These are phyloP conservation scores for Patiria pectinifera DNA, from an alignment of 53 echinoderm and acorn worm species.

Conservation along the genomic window DNA sequence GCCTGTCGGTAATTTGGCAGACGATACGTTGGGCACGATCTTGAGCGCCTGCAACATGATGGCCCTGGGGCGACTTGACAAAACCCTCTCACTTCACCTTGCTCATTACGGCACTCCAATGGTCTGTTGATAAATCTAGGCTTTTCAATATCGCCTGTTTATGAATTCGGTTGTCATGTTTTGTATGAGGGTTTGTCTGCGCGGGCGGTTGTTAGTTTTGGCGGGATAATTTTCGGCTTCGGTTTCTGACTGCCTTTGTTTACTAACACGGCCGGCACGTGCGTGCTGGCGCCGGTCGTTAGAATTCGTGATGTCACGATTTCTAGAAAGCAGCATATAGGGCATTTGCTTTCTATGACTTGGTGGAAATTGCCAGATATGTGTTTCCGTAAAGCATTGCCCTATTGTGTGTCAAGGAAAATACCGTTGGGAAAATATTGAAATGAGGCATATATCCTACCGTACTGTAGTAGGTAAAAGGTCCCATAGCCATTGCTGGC, in stretches of 20 bases:
- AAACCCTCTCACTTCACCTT: background rate
- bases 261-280: background rate
- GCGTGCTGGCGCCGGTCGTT: background rate
- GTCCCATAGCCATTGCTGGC: too few relatives aligned
- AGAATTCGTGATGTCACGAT: background rate
- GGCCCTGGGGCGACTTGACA: constrained; percentile 24
- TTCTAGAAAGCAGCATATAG: background rate
- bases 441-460: too few relatives aligned
- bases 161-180: background rate
- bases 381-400: too few relatives aligned
- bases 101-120: background rate
- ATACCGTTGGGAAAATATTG: too few relatives aligned
- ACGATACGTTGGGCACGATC: constrained; percentile 45
- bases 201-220: constrained; percentile 26
- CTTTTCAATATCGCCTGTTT: background rate
- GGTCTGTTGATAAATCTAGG: background rate
- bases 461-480: too few relatives aligned
- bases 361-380: background rate
- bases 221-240: constrained; percentile 20
- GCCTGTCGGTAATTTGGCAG: constrained; percentile 9
- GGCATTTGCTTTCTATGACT: background rate
- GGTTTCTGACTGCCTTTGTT: constrained; percentile 1
- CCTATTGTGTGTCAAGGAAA: too few relatives aligned
- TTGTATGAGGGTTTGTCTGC: background rate
- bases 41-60: constrained; percentile 27